A percentile compares a stretch with the other conserved stretches of the same genome.
Conservation (phyloP, 2,113 vertebrate genomes). For the Spea bombifrons region DNA sequence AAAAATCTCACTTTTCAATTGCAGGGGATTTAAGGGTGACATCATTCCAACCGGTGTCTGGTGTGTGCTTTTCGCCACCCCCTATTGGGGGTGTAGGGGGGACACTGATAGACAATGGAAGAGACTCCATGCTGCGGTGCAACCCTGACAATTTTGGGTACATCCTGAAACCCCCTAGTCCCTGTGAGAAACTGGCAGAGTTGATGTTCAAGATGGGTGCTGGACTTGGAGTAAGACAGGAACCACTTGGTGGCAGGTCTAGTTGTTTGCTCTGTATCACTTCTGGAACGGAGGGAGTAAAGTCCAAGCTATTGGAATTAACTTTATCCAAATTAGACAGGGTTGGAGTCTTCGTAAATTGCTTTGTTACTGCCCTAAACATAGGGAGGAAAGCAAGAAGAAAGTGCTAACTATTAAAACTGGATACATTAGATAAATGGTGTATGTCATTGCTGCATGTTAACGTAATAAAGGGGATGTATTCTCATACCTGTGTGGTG, state of each 20-base stretch:
- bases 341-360: slow-evolving; percentile 81
- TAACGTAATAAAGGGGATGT: too few species aligned
- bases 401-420: not conserved
- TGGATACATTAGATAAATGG: not conserved
- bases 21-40: slow-evolving; percentile 61
- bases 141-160: slow-evolving; percentile 85
- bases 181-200: slow-evolving; percentile 83
- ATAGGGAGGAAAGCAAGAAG: not conserved
- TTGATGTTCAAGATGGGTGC: slow-evolving; percentile 92
- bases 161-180: slow-evolving; percentile 75
- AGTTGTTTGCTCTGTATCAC: slow-evolving; percentile 73
- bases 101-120: slow-evolving; percentile 88
- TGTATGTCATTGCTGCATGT: not conserved
- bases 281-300: slow-evolving; percentile 70
- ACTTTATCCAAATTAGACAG: slow-evolving; percentile 86
- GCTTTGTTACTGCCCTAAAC: slow-evolving; percentile 75
- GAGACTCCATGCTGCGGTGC: slow-evolving; percentile 93
- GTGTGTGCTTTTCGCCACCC: slow-evolving; percentile 60
- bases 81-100: slow-evolving; percentile 68
- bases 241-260: slow-evolving; percentile 65
- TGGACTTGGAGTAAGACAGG: slow-evolving; percentile 85
- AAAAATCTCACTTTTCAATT: slow-evolving; percentile 63
- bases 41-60: slow-evolving; percentile 69
- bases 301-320: slow-evolving; percentile 83
- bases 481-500: slow-evolving; percentile 31